Conservation (phyloP, 2,113 vertebrate genomes). For the Centropristis striata region DNA sequence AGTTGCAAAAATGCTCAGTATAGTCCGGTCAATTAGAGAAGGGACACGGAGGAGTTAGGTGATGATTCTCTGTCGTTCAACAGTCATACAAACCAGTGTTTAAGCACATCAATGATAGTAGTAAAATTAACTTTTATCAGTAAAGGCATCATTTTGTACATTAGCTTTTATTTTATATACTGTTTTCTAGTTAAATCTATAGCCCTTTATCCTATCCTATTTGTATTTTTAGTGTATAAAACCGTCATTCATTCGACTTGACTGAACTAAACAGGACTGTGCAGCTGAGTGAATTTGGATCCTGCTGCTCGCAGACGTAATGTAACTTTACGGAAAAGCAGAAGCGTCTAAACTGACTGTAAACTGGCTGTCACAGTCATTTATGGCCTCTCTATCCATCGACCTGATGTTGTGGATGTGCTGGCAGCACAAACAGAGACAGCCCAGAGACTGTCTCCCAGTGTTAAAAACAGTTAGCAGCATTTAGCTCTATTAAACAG, state of each 20-base stretch:
- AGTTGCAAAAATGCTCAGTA: not conserved
- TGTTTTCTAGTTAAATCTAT: not conserved
- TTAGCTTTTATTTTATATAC: not conserved
- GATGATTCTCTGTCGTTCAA: not conserved
- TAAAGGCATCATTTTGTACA: not conserved
- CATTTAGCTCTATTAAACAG: slow-evolving; percentile 77
- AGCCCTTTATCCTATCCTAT: not conserved
- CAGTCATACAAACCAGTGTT: not conserved
- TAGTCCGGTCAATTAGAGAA: not conserved
- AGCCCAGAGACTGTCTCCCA: slow-evolving; percentile 67
- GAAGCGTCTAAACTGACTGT: slow-evolving; percentile 67
- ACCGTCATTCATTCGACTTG: slow-evolving; percentile 9
- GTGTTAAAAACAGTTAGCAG: slow-evolving; percentile 73
- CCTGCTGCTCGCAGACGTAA: slow-evolving; percentile 57
- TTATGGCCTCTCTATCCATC: slow-evolving; percentile 68
- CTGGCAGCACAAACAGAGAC: slow-evolving; percentile 77
- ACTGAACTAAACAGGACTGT: slow-evolving; percentile 21
- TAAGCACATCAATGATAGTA: not conserved
- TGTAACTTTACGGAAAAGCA: slow-evolving; percentile 59
- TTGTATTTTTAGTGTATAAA: not conserved
- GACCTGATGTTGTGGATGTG: slow-evolving; percentile 75
- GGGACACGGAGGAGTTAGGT: not conserved
- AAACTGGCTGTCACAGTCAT: slow-evolving; percentile 75
- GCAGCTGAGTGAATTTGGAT: slow-evolving; percentile 41
- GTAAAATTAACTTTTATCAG: not conserved